phyloP scores from a whole-genome alignment of 2,888 invertebrate species.

The Horisme vitalbata region DNA sequence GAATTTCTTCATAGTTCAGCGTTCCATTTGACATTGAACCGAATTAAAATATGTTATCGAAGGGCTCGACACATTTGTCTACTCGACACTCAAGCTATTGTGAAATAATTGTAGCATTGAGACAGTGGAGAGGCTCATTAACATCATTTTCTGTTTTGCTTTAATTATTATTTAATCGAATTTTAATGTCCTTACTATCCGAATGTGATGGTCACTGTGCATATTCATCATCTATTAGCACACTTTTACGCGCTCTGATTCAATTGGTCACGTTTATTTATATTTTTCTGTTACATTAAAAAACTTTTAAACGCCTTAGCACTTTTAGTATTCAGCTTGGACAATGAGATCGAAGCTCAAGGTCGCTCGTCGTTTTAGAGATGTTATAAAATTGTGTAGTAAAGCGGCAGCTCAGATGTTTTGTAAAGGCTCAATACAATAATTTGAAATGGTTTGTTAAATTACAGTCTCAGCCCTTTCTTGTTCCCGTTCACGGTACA shows the following conservation, averaged over 20 bases:
- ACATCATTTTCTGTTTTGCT: slow-evolving; percentile 55
- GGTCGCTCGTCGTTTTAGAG: slow-evolving; percentile 47
- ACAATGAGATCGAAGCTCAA: slow-evolving; percentile 48
- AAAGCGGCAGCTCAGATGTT: slow-evolving; percentile 53
- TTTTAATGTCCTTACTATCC: slow-evolving; percentile 63
- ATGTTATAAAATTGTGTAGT: slow-evolving; percentile 38
- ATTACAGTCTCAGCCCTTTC: slow-evolving; percentile 72
- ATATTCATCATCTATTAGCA: slow-evolving; percentile 56
- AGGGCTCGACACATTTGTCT: slow-evolving; percentile 62
- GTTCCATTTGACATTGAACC: slow-evolving; percentile 73
- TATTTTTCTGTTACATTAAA: slow-evolving; percentile 36
- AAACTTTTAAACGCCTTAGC: slow-evolving; percentile 36
- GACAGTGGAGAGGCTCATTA: slow-evolving; percentile 53
- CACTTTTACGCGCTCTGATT: slow-evolving; percentile 58
- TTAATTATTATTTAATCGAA: slow-evolving; percentile 65
- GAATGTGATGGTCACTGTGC: slow-evolving; percentile 50
- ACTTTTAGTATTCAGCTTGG: slow-evolving; percentile 36
- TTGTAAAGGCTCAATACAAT: slow-evolving; percentile 61
- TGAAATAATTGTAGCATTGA: slow-evolving; percentile 57
- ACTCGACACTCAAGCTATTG: slow-evolving; percentile 47
- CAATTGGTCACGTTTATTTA: slow-evolving; percentile 39
- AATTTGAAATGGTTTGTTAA: slow-evolving; percentile 62
- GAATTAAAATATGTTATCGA: slow-evolving; percentile 71
- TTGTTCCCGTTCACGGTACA: slow-evolving; percentile 80
- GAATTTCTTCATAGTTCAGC: slow-evolving; percentile 68